A percentile compares a stretch with the other conserved stretches of the same genome.
Conservation (phyloP, 2,888 invertebrate species). For the Macrophya annulata region DNA sequence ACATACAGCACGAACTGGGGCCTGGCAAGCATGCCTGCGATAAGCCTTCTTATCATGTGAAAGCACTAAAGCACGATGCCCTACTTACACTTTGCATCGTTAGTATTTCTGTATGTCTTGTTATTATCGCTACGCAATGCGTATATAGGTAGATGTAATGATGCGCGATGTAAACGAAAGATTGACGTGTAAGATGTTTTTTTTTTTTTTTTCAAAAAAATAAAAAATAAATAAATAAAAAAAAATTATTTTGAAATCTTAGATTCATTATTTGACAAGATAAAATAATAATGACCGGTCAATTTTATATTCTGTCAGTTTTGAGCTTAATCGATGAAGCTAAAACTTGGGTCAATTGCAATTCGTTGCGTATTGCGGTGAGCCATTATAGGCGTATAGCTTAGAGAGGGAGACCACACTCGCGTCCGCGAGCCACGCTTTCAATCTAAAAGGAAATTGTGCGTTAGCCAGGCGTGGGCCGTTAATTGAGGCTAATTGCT, state of each 20-base stretch:
- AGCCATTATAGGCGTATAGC: not conserved
- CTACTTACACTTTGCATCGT: slow-evolving; percentile 71
- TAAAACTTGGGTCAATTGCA: slow-evolving; percentile 36
- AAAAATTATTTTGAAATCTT: not conserved
- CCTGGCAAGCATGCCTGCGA: slow-evolving; percentile 66
- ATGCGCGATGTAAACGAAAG: no score
- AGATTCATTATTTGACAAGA: not conserved
- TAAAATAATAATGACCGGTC: not conserved
- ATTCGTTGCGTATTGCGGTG: slow-evolving; percentile 41
- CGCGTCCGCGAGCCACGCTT: slow-evolving; percentile 5
- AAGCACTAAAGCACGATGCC: slow-evolving; percentile 79
- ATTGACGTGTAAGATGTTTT: no score
- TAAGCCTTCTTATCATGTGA: slow-evolving; percentile 77
- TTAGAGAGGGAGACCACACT: slow-evolving; percentile 25
- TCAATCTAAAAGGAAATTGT: slow-evolving; percentile 54
- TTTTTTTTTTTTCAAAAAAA: no score
- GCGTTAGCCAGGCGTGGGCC: slow-evolving; percentile 54
- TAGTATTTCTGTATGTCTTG: not conserved
- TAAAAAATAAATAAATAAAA: no score
- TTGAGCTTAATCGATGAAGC: not conserved
- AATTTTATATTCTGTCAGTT: not conserved
- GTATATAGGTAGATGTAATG: not conserved
- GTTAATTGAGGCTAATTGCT: slow-evolving; percentile 53
- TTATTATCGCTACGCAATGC: not conserved
- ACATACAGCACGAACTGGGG: not conserved